Percentiles rank a stretch among this genome's conserved stretches.
Conservation (phyloP, 2,888 invertebrate species). For the Pachliopta kotzebuea region DNA sequence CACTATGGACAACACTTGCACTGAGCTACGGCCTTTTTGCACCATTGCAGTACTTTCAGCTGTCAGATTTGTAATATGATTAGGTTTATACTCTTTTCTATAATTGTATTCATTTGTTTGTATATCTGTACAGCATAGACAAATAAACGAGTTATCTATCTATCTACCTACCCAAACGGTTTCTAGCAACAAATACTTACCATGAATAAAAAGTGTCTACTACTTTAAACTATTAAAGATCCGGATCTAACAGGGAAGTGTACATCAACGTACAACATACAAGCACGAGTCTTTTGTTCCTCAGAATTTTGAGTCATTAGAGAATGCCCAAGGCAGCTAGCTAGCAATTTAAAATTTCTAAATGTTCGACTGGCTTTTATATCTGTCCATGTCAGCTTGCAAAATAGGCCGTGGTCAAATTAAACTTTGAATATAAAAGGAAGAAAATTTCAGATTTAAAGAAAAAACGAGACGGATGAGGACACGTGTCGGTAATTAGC, state of each 20-base stretch:
- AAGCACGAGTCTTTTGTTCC: not conserved
- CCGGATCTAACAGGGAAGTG: not conserved
- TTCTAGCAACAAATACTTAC: too few relatives aligned
- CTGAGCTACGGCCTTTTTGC: too few relatives aligned
- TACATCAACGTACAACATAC: not conserved
- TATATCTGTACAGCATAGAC: too few relatives aligned
- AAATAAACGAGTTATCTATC: too few relatives aligned
- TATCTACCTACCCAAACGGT: too few relatives aligned
- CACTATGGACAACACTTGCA: too few relatives aligned
- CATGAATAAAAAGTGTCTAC: too few relatives aligned
- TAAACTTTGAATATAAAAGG: conserved; percentile 32
- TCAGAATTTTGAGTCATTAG: not conserved
- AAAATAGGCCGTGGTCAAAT: not conserved
- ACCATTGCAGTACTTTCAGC: too few relatives aligned
- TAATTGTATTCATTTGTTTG: too few relatives aligned
- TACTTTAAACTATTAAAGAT: too few relatives aligned
- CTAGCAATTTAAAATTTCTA: not conserved
- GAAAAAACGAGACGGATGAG: conserved; percentile 45
- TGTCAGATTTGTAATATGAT: too few relatives aligned
- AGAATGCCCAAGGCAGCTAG: not conserved
- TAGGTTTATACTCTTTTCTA: too few relatives aligned
- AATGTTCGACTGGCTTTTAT: not conserved
- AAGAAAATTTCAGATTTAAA: not conserved
- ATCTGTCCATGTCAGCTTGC: not conserved
- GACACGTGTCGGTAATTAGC: conserved; percentile 68